A percentile compares a stretch with the other conserved stretches of the same genome.
Evolutionary conservation across 2,888 invertebrate species (phyloP).

Genomic region (Hypolimnas misippus): DNA sequence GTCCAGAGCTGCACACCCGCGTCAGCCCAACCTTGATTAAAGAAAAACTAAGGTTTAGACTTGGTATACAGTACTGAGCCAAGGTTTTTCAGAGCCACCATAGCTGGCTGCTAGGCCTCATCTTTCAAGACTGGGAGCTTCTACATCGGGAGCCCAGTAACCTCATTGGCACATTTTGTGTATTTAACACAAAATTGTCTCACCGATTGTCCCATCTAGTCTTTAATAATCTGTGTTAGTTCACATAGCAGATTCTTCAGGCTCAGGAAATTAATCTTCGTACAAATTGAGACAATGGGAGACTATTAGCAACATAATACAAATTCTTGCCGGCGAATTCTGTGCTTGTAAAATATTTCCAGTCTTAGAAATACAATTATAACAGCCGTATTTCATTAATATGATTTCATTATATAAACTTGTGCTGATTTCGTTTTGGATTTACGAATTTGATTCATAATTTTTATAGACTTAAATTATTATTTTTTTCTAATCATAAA

Average conservation of each 20-base stretch:
- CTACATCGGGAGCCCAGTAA: no score
- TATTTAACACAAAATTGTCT: no score
- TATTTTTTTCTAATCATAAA: no score
- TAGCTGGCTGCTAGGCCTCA: no score
- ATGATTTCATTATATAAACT: slow-evolving; percentile 19
- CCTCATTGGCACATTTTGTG: no score
- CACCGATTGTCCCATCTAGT: slow-evolving; percentile 29
- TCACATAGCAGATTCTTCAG: slow-evolving; percentile 58
- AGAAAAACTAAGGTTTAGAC: no score
- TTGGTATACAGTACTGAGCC: no score
- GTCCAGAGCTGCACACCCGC: no score
- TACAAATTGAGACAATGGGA: slow-evolving; percentile 72
- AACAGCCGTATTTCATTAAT: slow-evolving; percentile 30
- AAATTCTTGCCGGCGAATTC: slow-evolving; percentile 63
- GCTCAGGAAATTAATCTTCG: slow-evolving; percentile 76
- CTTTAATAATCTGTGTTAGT: slow-evolving; percentile 30
- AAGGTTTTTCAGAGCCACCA: no score
- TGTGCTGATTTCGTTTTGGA: slow-evolving; percentile 21
- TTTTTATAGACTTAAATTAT: background rate
- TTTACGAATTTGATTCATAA: slow-evolving; percentile 4
- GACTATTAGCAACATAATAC: slow-evolving; percentile 70
- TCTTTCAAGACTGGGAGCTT: no score
- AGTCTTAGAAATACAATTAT: slow-evolving; percentile 32
- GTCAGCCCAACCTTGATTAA: no score
- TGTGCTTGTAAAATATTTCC: slow-evolving; percentile 58